Percentiles rank a stretch among this genome's conserved stretches.
These are phyloP conservation scores for Riparia riparia DNA, from an alignment of 2,113 vertebrate species.

Conservation along the genomic window DNA sequence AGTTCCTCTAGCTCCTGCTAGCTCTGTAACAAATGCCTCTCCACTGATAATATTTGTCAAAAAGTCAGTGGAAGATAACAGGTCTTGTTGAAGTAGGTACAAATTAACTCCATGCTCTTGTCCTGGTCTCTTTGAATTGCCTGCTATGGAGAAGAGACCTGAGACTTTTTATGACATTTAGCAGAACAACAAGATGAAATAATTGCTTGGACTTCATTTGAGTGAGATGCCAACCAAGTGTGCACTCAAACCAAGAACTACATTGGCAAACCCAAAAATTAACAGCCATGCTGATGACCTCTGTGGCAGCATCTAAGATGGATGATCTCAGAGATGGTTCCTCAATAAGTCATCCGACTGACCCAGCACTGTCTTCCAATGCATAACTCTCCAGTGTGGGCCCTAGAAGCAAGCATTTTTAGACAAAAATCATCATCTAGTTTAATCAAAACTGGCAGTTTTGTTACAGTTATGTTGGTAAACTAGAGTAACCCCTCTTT, in stretches of 20 bases:
- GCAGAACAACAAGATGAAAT: background rate
- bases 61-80: background rate
- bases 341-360: accelerated
- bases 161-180: background rate
- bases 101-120: background rate
- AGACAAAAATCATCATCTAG: background rate
- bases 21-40: background rate
- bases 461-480: background rate
- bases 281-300: background rate
- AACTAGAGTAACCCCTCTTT: background rate
- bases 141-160: background rate
- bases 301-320: background rate
- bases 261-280: background rate
- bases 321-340: background rate
- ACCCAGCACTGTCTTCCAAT: background rate
- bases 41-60: background rate
- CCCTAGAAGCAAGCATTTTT: background rate
- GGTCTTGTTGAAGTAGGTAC: background rate
- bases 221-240: background rate
- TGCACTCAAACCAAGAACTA: background rate
- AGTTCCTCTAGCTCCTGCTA: background rate
- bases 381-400: background rate
- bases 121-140: background rate
- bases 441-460: background rate
- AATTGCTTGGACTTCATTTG: background rate